phyloP scores from a whole-genome alignment of 2,113 vertebrate species.

The Tympanuchus pallidicinctus region DNA sequence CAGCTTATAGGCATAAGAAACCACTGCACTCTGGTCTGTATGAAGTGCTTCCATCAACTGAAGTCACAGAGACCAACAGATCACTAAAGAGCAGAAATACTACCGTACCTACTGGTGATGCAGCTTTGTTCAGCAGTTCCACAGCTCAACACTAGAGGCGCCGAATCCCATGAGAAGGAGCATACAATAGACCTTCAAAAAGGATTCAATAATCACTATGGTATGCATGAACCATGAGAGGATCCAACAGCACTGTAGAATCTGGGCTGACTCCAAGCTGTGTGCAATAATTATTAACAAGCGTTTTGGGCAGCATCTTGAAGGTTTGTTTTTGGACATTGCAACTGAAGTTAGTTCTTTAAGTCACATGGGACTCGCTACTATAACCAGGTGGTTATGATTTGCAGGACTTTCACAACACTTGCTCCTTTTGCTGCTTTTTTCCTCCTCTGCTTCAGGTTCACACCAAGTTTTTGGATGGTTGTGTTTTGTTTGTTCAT shows the following conservation, averaged over 20 bases:
- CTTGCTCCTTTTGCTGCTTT: conserved; percentile 2
- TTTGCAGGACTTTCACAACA: conserved; percentile 25
- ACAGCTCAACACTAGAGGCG: conserved; percentile 52
- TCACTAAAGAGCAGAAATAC: background rate
- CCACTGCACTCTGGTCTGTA: background rate
- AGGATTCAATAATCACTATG: conserved; percentile 46
- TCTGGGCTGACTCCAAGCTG: conserved; percentile 31
- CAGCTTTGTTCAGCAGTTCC: conserved; percentile 1
- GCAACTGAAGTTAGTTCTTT: background rate
- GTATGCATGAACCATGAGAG: conserved; percentile 32
- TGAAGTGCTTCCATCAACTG: background rate
- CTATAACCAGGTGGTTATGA: conserved; percentile 38
- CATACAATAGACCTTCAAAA: conserved; percentile 1
- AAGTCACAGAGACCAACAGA: background rate
- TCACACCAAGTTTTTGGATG: background rate
- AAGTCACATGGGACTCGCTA: background rate
- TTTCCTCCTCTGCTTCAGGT: background rate
- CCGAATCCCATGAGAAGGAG: background rate
- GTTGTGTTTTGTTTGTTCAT: background rate
- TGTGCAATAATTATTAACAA: conserved; percentile 49
- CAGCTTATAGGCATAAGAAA: background rate
- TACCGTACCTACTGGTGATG: background rate
- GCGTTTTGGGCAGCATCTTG: conserved; percentile 15
- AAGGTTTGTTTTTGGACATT: conserved; percentile 15
- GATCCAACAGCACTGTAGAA: conserved; percentile 19